phyloP scores from a whole-genome alignment of 1,140 invertebrate genomes.

The Mycetomoellerius zeteki region DNA sequence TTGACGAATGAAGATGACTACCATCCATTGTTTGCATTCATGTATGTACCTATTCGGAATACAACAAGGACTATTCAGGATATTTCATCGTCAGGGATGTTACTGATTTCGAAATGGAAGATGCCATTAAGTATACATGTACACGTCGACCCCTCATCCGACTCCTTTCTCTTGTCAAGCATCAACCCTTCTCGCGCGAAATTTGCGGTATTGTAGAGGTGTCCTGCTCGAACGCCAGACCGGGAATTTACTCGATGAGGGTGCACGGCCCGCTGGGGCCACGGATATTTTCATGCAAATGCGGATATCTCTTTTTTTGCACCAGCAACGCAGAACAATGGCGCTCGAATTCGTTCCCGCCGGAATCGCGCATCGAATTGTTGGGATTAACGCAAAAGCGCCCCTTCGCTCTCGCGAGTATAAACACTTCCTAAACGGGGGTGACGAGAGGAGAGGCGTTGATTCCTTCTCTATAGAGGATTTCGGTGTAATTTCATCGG shows the following conservation, averaged over 20 bases:
- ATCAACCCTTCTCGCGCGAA: slow-evolving; percentile 49
- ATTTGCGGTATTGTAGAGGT: slow-evolving; percentile 51
- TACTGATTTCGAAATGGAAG: slow-evolving; percentile 20
- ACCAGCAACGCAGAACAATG: slow-evolving; percentile 61
- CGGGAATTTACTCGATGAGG: slow-evolving; percentile 33
- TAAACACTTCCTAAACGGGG: slow-evolving; percentile 66
- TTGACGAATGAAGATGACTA: not conserved
- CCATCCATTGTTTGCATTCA: not conserved
- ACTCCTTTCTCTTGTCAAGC: slow-evolving; percentile 37
- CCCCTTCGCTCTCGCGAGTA: slow-evolving; percentile 21
- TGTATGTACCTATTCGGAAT: not conserved
- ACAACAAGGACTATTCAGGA: not conserved
- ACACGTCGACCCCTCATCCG: not conserved
- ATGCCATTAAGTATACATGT: slow-evolving; percentile 23
- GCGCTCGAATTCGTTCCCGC: slow-evolving; percentile 66
- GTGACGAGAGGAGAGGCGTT: not conserved
- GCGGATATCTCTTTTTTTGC: slow-evolving; percentile 44
- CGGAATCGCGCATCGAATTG: slow-evolving; percentile 71
- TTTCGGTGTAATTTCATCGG: slow-evolving; percentile 59
- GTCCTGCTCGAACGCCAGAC: slow-evolving; percentile 4
- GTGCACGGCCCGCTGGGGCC: slow-evolving; percentile 15
- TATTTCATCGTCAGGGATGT: slow-evolving; percentile 12
- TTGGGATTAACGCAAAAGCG: slow-evolving; percentile 66
- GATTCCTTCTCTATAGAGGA: slow-evolving; percentile 44
- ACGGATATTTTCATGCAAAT: slow-evolving; percentile 76